These are phyloP conservation scores for Mythimna lalbum DNA, from an alignment of 2,888 invertebrate species.

Conservation along the genomic window DNA sequence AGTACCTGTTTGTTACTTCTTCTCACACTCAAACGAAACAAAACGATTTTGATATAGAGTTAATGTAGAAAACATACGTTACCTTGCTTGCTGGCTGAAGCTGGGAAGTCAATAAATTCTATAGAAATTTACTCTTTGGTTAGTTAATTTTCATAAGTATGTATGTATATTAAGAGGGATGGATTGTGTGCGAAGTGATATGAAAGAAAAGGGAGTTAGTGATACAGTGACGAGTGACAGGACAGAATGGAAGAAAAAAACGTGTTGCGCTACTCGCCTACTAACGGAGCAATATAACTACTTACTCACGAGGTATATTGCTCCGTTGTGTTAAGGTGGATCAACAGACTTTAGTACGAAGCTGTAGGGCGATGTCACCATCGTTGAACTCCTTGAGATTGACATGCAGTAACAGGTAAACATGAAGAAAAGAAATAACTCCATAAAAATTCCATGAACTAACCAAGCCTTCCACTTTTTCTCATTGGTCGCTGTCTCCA, in stretches of 20 bases:
- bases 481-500: too few relatives aligned
- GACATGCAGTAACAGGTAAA: too few relatives aligned
- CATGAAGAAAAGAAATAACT: too few relatives aligned
- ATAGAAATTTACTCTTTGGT: neutral
- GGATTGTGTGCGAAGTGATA: too few relatives aligned
- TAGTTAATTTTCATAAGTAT: neutral
- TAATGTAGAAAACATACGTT: neutral
- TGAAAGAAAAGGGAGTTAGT: too few relatives aligned
- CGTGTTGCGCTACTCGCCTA: too few relatives aligned
- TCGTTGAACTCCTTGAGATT: too few relatives aligned
- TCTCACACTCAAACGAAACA: neutral
- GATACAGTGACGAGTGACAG: too few relatives aligned
- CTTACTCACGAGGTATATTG: neutral
- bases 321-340: neutral
- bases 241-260: too few relatives aligned
- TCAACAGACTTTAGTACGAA: neutral
- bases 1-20: neutral
- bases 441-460: too few relatives aligned
- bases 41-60: neutral
- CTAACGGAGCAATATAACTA: too few relatives aligned
- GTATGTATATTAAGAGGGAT: neutral
- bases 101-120: neutral
- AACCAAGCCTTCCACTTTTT: too few relatives aligned
- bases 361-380: neutral
- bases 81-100: neutral